These are phyloP conservation scores for Plebejus argus DNA, from an alignment of 2,888 invertebrate genomes.

Conservation along the genomic window DNA sequence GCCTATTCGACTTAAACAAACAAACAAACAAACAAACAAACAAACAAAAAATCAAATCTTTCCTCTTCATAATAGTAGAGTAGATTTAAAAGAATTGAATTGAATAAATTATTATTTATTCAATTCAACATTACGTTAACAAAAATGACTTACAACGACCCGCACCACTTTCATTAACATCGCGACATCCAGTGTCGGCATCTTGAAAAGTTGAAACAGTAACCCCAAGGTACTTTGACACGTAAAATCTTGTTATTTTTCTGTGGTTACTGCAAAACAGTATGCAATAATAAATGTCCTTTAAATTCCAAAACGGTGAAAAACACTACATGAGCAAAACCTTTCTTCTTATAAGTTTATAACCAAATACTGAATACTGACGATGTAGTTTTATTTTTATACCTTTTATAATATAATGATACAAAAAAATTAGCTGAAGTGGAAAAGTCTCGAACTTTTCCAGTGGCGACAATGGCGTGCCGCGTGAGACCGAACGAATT, in stretches of 20 bases:
- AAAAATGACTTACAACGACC: slow-evolving; percentile 54
- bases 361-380: not conserved
- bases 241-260: no score
- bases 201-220: slow-evolving; percentile 37
- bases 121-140: not conserved
- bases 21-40: no score
- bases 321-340: not conserved
- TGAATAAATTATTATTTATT: no score
- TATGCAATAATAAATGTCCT: no score
- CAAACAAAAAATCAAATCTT: no score
- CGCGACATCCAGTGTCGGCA: slow-evolving; percentile 62
- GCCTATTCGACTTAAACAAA: no score
- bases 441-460: slow-evolving; percentile 4
- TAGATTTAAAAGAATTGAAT: no score
- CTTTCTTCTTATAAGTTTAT: not conserved
- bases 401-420: not conserved
- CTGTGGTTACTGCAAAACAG: no score
- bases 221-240: no score
- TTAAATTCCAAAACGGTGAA: not conserved
- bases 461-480: not conserved
- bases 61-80: no score
- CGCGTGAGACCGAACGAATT: not conserved
- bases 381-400: not conserved
- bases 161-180: slow-evolving; percentile 56
- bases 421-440: not conserved